Evolutionary conservation across 2,888 invertebrate genomes (phyloP).

Genomic region (Tolmerus cingulatus): DNA sequence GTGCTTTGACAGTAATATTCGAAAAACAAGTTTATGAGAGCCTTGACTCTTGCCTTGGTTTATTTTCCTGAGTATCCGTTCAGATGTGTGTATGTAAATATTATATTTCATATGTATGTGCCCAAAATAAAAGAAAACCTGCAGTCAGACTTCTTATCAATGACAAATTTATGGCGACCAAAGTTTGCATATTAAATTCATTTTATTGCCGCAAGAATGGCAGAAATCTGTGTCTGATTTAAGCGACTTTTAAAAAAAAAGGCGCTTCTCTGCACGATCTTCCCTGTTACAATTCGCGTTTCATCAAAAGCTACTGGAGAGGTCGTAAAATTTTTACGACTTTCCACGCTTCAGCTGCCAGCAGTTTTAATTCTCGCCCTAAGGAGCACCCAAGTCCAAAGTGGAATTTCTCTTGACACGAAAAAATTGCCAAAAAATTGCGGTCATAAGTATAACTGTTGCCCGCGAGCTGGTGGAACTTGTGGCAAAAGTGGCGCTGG

Average conservation of each 20-base stretch:
- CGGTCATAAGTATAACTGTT: background rate
- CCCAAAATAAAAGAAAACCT: background rate
- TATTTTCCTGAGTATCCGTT: background rate
- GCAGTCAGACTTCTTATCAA: background rate
- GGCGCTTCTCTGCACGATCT: background rate
- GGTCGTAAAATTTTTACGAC: background rate
- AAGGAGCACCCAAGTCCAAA: background rate
- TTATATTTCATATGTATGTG: background rate
- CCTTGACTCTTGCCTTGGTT: constrained; percentile 16
- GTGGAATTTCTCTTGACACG: background rate
- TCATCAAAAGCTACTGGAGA: background rate
- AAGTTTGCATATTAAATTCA: background rate
- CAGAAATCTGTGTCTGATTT: background rate
- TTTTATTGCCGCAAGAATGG: background rate
- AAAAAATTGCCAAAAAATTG: background rate
- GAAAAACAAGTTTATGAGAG: background rate
- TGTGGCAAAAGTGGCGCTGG: background rate
- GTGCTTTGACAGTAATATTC: background rate
- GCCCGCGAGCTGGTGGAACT: background rate
- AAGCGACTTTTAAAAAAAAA: background rate
- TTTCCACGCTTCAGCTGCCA: background rate
- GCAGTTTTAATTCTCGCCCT: background rate
- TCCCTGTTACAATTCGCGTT: background rate
- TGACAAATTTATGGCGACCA: background rate
- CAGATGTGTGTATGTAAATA: background rate